A percentile compares a stretch with the other conserved stretches of the same genome.
Conservation (phyloP, 2,888 invertebrate genomes). For the Operophtera brumata region DNA sequence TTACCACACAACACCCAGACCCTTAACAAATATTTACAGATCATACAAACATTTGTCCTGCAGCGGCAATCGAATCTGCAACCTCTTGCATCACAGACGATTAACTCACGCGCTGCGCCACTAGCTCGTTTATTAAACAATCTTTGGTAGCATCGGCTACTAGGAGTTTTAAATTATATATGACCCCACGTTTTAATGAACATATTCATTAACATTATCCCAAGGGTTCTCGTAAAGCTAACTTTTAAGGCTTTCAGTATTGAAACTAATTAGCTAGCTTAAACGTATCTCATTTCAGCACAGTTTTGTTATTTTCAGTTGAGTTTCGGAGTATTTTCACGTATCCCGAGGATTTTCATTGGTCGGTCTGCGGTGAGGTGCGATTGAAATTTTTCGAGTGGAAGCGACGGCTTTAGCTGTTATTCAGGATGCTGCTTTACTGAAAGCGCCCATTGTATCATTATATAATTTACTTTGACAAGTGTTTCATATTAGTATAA, state of each 20-base stretch:
- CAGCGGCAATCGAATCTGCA: no score
- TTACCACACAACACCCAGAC: no score
- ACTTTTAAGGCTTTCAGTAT: conserved; percentile 27
- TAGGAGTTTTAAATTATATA: not conserved
- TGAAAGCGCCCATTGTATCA: conserved; percentile 30
- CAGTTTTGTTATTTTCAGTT: conserved; percentile 32
- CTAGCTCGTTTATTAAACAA: no score
- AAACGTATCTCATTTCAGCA: conserved; percentile 57
- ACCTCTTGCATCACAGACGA: no score
- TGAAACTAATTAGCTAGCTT: conserved; percentile 56
- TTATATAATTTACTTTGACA: no score
- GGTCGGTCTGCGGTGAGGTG: conserved; percentile 63
- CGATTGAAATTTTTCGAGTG: conserved; percentile 79
- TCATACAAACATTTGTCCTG: no score
- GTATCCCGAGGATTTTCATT: conserved; percentile 71
- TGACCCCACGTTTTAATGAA: not conserved
- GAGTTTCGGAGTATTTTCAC: conserved; percentile 61
- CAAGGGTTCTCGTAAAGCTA: conserved; percentile 17
- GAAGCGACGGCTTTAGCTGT: conserved; percentile 68
- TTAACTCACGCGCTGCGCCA: no score
- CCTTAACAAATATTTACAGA: no score
- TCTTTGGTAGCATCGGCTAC: no score
- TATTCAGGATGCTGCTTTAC: conserved; percentile 27
- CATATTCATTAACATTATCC: conserved; percentile 19
- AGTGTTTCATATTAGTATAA: no score